Evolutionary conservation across 2,888 invertebrate genomes (phyloP), one percentile per base, ranked within the genome.

Genomic region (Biston betularia): DNA sequence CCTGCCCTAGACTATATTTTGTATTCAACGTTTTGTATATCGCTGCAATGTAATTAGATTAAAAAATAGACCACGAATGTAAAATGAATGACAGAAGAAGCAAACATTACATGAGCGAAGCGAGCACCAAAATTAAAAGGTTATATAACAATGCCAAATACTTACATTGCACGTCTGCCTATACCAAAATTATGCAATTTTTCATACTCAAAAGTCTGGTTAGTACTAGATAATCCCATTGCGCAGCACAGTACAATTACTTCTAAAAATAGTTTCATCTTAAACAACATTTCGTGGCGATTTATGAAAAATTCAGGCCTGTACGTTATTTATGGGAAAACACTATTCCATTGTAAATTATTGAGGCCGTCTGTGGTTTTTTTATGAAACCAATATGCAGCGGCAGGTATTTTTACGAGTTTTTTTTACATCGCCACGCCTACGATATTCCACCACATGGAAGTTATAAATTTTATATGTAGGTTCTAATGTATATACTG

Each of bases 161-260:
- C 88, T 87, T 68, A 88, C 89, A 83, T 75, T 12, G 73, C 14
- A n/a, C 76, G 76, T 60, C 70, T 81, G 63, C 85, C 82, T 45
- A 78, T 63, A 48, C 81, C 79, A 67, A 71, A 82, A 44, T 76
- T 77, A 62, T 84, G 79, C 63, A 78, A 73, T 60, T 79, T 81
- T 68, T 86, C 89, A 75, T 84, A 87, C 56, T 73, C 72, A 77
- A 73, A 87, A 48, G 70, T 81, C 70, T 82, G 76, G 71, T 79
- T 75, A 69, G 75, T 75, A 58, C 50, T 59, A 55, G 73, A 74
- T 49, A 76, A 65, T 65, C 65, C 50, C 35, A 72, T 57, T 59
- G 74, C 63, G 71, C n/a, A 79, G 71, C 68, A 76, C 55, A 82
- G 10, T 61, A 68, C 65, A 61, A 77, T 69, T 67, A 75, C 64